A percentile compares a stretch with the other conserved stretches of the same genome.
Conservation (phyloP, 2,797 vertebrate genomes). For the Odontamblyopus lacepedii region DNA sequence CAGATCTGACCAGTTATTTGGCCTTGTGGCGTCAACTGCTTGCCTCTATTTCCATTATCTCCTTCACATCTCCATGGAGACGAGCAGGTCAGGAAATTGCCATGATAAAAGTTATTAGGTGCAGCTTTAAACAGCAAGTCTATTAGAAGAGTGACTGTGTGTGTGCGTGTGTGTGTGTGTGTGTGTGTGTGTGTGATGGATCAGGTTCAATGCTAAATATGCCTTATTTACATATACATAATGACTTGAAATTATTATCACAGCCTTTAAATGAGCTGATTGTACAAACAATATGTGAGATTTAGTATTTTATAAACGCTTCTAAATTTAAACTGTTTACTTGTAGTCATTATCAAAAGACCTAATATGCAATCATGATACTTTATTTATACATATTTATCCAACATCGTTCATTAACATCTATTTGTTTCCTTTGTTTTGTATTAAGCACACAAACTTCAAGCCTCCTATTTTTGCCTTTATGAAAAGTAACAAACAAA, state of each 20-base stretch:
- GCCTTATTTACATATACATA: not conserved
- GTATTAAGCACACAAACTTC: constrained; percentile 22
- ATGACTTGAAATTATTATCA: not conserved
- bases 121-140: not conserved
- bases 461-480: constrained; percentile 9
- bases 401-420: constrained; percentile 16
- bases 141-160: not conserved
- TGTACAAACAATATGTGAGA: constrained; percentile 2
- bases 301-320: not conserved
- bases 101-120: no score
- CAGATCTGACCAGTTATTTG: no score
- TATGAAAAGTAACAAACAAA: constrained; percentile 20
- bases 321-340: not conserved
- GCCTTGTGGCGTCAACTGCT: no score
- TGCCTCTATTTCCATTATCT: no score
- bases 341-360: constrained; percentile 1
- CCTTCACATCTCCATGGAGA: no score
- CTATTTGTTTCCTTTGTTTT: constrained; percentile 30
- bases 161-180: not conserved
- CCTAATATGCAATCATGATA: constrained; percentile 9
- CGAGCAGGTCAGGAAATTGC: no score
- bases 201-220: not conserved
- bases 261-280: not conserved
- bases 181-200: not conserved
- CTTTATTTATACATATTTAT: constrained; percentile 13